A percentile compares a stretch with the other conserved stretches of the same genome.
phyloP scores from a whole-genome alignment of 2,113 vertebrate species.

The Conger conger region DNA sequence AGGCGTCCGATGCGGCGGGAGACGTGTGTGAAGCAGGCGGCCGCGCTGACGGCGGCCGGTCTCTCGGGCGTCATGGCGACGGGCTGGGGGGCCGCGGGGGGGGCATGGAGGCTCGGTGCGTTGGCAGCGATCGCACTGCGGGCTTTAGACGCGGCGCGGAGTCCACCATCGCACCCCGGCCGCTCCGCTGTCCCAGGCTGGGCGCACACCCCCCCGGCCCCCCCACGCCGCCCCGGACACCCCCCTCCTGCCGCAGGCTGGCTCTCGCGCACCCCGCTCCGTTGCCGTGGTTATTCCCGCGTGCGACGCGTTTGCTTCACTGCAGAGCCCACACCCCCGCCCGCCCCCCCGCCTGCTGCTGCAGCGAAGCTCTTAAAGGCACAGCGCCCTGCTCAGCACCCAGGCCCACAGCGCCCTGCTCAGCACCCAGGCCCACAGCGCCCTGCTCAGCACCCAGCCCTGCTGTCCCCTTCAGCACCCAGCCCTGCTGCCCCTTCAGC shows the following conservation, averaged over 20 bases:
- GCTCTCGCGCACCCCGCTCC: not conserved
- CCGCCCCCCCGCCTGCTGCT: conserved; percentile 38
- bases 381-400: conserved; percentile 14
- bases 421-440: not conserved
- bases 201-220: conserved; percentile 37
- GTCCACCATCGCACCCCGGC: conserved; percentile 30
- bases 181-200: conserved; percentile 26
- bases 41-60: conserved; percentile 48
- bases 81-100: conserved; percentile 43
- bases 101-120: no score
- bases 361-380: conserved; percentile 61
- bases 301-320: conserved; percentile 61
- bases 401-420: not conserved
- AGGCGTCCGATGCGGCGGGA: conserved; percentile 76
- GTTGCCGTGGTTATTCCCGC: conserved; percentile 36
- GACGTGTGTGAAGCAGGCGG: conserved; percentile 80
- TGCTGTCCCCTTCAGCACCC: not conserved
- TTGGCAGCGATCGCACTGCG: conserved; percentile 25
- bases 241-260: not conserved
- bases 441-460: not conserved
- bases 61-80: conserved; percentile 60
- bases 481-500: not conserved
- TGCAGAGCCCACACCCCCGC: conserved; percentile 62
- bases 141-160: not conserved
- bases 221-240: conserved; percentile 47